phyloP scores from a whole-genome alignment of 2,888 invertebrate species.

The Strigamia crassipes region DNA sequence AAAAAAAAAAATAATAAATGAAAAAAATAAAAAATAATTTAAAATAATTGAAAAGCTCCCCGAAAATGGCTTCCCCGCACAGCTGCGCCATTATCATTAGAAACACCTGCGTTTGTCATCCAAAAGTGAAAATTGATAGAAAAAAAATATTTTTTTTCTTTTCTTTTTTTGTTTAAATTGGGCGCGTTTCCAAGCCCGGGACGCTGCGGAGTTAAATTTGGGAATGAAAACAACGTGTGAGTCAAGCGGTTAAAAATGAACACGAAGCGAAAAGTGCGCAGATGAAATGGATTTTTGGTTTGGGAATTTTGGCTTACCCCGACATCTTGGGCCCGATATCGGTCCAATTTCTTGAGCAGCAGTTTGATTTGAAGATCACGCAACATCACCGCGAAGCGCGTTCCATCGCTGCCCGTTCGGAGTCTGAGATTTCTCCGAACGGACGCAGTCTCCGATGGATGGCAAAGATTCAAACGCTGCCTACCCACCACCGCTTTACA shows the following conservation, averaged over 20 bases:
- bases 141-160: neutral
- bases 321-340: neutral
- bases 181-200: neutral
- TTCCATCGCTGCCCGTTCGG: neutral
- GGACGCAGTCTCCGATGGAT: neutral
- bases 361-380: conserved; percentile 45
- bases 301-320: neutral
- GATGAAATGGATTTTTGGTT: neutral
- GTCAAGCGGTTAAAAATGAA: neutral
- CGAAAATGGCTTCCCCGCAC: neutral
- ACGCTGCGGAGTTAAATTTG: neutral
- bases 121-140: too few species aligned
- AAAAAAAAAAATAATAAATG: neutral
- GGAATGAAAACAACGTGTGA: neutral
- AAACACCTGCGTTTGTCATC: neutral
- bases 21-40: too few species aligned
- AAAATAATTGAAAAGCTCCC: neutral
- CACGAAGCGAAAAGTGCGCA: neutral
- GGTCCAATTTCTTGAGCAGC: conserved; percentile 45
- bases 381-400: neutral
- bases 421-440: neutral
- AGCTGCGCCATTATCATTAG: too few species aligned
- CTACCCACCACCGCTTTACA: neutral
- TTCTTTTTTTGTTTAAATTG: neutral
- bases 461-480: neutral